Evolutionary conservation across 2,888 invertebrate genomes (phyloP), one percentile per base, ranked within the genome.

Genomic region (Harpagoxenus sublaevis): DNA sequence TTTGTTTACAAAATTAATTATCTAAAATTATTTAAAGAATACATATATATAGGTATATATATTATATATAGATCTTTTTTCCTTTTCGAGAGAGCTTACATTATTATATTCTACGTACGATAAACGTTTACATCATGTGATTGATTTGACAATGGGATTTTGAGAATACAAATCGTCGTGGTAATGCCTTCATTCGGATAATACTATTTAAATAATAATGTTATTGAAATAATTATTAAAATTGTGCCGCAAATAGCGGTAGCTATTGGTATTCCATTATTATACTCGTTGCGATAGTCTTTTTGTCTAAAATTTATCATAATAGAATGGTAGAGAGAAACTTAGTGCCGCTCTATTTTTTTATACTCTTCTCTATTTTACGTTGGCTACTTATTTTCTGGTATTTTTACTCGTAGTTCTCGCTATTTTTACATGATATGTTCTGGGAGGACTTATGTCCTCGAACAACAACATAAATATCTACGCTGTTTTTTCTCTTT

Each of bases 391-490:
- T 31, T 62, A 63, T 63, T 18, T 51, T 39, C 28, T 39, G 10
- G 35, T 65, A 65, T 65, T 65, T 39, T 65, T 77, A 39, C 62
- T 77, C 18, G 1, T 28, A 65, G 53, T 18, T 53, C 12, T 65
- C 51, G 28, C 28, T 65, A 45, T 28, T 77, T 74, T 77, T 77
- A 65, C 39, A 39, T 6, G n/a, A 51, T 28, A 23, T 18, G n/a
- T 62, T 77, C 18, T 35, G 51, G 48, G 31, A 51, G 31, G 15
- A 68, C 55, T 42, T 31, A 9, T 18, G 28, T 57, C 6, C 28
- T 68, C 68, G 12, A 53, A 42, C 12, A 39, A 78, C 63, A 23
- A 53, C 39, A 39, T 45, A 68, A 45, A 78, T 55, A 45, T 78
- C 45, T 45, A 31, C 42, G 31, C 42, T 63, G 23, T 31, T 63